Evolutionary conservation across 2,113 vertebrate species (phyloP).

Genomic region (Strix aluco): DNA sequence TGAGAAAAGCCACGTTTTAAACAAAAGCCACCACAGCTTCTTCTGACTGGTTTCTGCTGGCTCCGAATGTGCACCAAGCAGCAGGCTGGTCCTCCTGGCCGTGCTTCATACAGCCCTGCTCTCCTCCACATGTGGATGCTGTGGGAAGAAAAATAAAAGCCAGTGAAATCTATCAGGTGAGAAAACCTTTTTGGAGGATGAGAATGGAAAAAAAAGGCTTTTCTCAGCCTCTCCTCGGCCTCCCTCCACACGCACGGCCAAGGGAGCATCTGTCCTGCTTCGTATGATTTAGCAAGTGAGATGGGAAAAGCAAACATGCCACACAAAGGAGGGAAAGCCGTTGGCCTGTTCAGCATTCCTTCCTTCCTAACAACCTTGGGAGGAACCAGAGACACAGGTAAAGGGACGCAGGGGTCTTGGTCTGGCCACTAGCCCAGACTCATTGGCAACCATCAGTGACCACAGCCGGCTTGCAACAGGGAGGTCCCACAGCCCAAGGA

Average conservation of each 20-base stretch:
- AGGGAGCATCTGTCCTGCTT: background rate
- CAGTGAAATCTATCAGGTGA: constrained; percentile 30
- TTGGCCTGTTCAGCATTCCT: background rate
- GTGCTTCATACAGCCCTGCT: background rate
- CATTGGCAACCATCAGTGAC: background rate
- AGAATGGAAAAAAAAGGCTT: background rate
- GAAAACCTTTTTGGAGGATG: constrained; percentile 9
- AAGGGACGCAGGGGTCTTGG: background rate
- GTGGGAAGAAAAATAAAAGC: background rate
- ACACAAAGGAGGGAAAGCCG: background rate
- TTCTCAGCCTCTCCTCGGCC: background rate
- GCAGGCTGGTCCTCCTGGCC: background rate
- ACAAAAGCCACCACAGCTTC: background rate
- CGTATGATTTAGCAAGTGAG: background rate
- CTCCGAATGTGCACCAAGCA: background rate
- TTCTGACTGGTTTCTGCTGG: background rate
- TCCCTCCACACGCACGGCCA: background rate
- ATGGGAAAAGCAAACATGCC: background rate
- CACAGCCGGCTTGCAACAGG: accelerated
- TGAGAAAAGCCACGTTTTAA: background rate
- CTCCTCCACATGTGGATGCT: background rate
- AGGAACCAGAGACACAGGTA: background rate
- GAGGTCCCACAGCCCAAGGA: background rate
- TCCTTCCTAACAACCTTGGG: background rate
- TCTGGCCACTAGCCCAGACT: background rate